Percentiles rank a stretch among this genome's conserved stretches.
phyloP scores from a whole-genome alignment of 2,888 invertebrate species.

The Lycocerus yunnanus region DNA sequence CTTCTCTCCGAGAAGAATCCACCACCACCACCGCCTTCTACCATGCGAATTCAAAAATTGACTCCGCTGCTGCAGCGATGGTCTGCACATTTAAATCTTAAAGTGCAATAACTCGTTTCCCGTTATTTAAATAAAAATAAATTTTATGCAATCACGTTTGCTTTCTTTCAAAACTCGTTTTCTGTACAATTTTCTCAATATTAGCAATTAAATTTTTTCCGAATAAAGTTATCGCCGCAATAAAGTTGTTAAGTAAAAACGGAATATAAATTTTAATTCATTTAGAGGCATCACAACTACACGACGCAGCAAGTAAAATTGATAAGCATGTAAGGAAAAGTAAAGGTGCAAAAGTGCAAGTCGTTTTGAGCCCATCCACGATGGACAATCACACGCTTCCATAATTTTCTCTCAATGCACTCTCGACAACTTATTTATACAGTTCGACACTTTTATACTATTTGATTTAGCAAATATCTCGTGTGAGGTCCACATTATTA shows the following conservation, averaged over 20 bases:
- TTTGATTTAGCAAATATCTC: slow-evolving; percentile 12
- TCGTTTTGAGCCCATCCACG: background rate
- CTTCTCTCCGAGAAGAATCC: background rate
- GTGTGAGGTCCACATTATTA: slow-evolving; percentile 20
- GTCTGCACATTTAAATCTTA: background rate
- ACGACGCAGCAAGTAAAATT: background rate
- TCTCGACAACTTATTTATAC: background rate
- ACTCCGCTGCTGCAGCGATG: too few relatives aligned
- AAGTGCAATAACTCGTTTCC: background rate
- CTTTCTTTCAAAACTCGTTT: background rate
- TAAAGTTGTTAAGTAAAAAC: background rate
- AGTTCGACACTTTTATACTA: slow-evolving; percentile 11
- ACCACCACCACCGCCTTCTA: too few relatives aligned
- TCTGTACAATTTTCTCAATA: background rate
- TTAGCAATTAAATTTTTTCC: background rate
- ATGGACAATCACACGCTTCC: background rate
- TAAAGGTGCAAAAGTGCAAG: background rate
- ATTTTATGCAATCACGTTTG: background rate
- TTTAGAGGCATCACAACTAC: background rate
- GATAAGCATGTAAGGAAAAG: background rate
- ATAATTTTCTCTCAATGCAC: background rate
- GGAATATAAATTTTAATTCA: background rate
- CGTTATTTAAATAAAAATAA: background rate
- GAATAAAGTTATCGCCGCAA: background rate
- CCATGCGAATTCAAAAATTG: background rate